phyloP scores from a whole-genome alignment of 2,797 vertebrate genomes.

The Novumbra hubbsi region DNA sequence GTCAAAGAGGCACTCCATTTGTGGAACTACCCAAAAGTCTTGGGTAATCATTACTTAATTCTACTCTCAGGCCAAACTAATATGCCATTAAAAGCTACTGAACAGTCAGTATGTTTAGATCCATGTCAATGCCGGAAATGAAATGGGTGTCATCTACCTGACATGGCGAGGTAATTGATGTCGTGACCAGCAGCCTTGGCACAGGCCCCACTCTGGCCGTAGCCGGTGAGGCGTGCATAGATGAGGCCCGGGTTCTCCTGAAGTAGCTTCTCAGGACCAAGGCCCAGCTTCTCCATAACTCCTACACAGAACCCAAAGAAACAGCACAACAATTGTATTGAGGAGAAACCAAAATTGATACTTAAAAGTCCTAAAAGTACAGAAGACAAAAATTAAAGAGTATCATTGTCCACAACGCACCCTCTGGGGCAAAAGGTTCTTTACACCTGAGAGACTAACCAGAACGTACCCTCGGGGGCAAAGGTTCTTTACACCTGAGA shows the following conservation, averaged over 20 bases:
- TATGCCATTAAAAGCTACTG: neutral
- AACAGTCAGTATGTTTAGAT: neutral
- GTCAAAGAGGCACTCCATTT: neutral
- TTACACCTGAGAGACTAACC: no score
- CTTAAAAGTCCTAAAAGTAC: neutral
- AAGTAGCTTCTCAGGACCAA: constrained; percentile 81
- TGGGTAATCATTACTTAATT: neutral
- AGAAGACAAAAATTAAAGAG: neutral
- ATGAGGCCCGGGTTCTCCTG: constrained; percentile 86
- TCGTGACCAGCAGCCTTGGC: constrained; percentile 86
- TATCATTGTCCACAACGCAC: neutral
- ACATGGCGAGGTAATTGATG: constrained; percentile 92
- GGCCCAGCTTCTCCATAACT: constrained; percentile 92
- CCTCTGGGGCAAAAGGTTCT: no score
- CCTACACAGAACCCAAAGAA: constrained; percentile 67
- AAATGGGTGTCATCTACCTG: constrained; percentile 80
- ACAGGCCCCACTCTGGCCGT: constrained; percentile 84
- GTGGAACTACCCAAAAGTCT: neutral
- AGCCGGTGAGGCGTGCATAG: constrained; percentile 93
- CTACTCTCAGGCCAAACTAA: neutral
- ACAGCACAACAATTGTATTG: neutral
- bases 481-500: no score
- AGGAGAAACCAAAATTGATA: neutral
- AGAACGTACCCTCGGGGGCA: no score
- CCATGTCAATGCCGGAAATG: neutral